Evolutionary conservation across 2,888 invertebrate genomes (phyloP), one percentile per base, ranked within the genome.

Genomic region (Endomychus coccineus): DNA sequence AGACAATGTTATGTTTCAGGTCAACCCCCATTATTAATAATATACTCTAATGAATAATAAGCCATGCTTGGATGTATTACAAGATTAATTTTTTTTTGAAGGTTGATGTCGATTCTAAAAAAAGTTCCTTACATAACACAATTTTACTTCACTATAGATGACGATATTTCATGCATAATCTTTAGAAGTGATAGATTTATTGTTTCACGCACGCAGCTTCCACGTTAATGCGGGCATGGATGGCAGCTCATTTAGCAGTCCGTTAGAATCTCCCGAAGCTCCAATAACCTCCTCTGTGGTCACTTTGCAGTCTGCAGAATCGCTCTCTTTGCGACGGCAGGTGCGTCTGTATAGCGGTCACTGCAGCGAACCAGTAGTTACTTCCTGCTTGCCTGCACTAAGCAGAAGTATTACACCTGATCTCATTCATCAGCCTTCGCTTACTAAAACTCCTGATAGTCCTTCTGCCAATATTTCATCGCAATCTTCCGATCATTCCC

Each of bases 171-270:
- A 50, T 49, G 49, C 46, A 49, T 51, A 50, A 44, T 45, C 47
- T 41, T 52, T 51, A 53, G 55, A 45, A 48, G 46, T 54, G 44
- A 54, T 52, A 54, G 49, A 45, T 44, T 48, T 48, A 46, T 56
- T 58, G 52, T n/a, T n/a, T n/a, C 24, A 34, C 51, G 54, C 58
- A 62, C 53, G 48, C 72, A 87, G 88, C 71, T 84, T 83, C 66
- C 79, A 85, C 56, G 80, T 86, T 39, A 87, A 86, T 67, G 82
- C 84, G 50, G 83, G 83, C 59, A 73, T 80, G 49, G 86, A 85
- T 31, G 75, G 77, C 45, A 84, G 85, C 33, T 80, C 85, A 3
- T 71, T 83, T 40, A 84, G 83, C 48, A 86, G 85, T 43, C 87
- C 88, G n/a, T 68, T 86, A 60, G 87, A 88, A 63, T 85, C 84